phyloP scores from a whole-genome alignment of 2,113 vertebrate genomes.

The Lepus timidus region DNA sequence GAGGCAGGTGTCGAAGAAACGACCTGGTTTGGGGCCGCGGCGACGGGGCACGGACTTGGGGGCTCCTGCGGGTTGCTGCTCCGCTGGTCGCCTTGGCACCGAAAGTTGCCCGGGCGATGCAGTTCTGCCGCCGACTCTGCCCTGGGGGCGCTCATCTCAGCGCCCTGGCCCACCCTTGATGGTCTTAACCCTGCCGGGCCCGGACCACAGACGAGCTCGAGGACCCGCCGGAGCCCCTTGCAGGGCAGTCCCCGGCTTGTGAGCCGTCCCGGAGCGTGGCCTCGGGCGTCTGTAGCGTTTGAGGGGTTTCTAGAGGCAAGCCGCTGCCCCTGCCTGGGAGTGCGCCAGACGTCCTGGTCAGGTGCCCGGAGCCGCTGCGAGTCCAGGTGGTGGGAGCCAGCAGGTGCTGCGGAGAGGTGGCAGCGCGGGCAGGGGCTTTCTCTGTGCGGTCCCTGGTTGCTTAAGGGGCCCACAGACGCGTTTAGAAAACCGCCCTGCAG shows the following conservation, averaged over 20 bases:
- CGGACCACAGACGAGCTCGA: too few species aligned
- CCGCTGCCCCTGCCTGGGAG: rapidly evolving
- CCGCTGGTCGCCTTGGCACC: neutral
- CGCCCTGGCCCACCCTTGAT: too few species aligned
- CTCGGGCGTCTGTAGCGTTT: neutral
- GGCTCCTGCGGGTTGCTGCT: neutral
- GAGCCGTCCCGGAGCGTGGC: too few species aligned
- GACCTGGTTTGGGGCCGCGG: neutral
- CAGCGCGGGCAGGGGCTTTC: neutral
- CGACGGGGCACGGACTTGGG: neutral
- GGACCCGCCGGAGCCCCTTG: too few species aligned
- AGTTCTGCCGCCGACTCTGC: neutral
- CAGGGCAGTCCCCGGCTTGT: neutral
- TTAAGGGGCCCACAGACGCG: neutral
- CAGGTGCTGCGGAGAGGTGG: neutral
- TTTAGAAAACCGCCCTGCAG: neutral
- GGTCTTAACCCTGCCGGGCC: too few species aligned
- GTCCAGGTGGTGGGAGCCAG: neutral
- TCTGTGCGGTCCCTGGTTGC: neutral
- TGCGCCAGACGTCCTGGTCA: neutral
- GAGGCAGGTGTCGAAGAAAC: neutral
- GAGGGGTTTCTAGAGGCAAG: too few species aligned
- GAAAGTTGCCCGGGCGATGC: neutral
- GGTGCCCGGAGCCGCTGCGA: neutral
- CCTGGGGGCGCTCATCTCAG: neutral